Evolutionary conservation across 1,140 invertebrate genomes (phyloP), one percentile per base, ranked within the genome.

Genomic region (Eciton burchellii): DNA sequence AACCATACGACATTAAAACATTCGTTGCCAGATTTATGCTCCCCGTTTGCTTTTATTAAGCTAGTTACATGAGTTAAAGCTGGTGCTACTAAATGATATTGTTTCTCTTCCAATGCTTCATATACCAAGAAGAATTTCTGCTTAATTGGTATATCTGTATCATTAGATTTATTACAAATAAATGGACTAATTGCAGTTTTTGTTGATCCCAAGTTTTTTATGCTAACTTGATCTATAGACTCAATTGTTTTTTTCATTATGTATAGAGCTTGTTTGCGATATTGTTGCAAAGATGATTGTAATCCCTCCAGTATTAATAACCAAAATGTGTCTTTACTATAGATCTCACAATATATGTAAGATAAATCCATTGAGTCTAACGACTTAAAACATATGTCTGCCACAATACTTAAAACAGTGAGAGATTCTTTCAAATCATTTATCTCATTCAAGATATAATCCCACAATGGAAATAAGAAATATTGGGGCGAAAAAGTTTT

Each of bases 41-140:
- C 76, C 14, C 54, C 41, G 45, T 82, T 85, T 19, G 66, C 81
- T 47, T 88, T 54, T 68, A 92, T 72, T 43, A 95, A 84, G 70
- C 60, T 89, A 45, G 92, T 79, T 63, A 95, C 35, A 76, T 93
- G 91, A 16, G 81, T 88, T 14, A 96, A 83, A n/a, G 94, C 91
- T 60, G 95, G 95, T 47, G 93, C 89, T 19, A 95, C 90, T 12
- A 96, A 90, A 89, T 96, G 95, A n/a, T 93, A 94, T 89, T 95
- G 95, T 84, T 95, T 95, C 85, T 96, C 95, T 88, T 96, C 95
- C 16, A 96, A 90, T 26, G 92, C 93, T 89, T 96, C 95, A 43
- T 95, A 83, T 21, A 95, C 88, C 62, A 94, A 83, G 63, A 95
- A 93, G 65, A 93, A 94, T 62, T 93, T 91, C 21, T 91, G 89